phyloP scores from a whole-genome alignment of 2,888 invertebrate species.

The Hirtodrosophila histrioides region DNA sequence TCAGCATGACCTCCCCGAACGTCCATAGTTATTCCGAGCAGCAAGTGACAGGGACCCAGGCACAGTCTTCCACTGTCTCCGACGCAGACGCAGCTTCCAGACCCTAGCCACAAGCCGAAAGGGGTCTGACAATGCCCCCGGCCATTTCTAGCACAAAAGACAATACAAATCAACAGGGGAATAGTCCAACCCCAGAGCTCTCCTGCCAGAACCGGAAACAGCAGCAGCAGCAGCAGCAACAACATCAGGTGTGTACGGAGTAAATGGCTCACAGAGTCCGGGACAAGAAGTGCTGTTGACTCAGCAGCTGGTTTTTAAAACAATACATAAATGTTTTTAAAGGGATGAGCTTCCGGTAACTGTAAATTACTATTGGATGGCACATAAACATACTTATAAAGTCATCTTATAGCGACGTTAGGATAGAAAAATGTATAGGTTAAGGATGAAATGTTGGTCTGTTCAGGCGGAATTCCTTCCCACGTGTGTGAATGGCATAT shows the following conservation, averaged over 20 bases:
- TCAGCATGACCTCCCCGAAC: conserved; percentile 29
- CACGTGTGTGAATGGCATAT: neutral
- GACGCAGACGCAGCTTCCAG: conserved; percentile 21
- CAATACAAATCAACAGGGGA: conserved; percentile 60
- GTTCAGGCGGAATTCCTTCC: neutral
- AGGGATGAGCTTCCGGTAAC: conserved; percentile 73
- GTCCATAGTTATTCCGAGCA: conserved; percentile 29
- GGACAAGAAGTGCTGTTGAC: neutral
- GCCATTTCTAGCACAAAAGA: conserved; percentile 44
- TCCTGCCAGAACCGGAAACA: conserved; percentile 3
- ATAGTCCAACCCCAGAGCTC: conserved; percentile 17
- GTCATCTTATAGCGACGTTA: conserved; percentile 22
- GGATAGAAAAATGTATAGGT: conserved; percentile 26
- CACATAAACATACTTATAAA: conserved; percentile 14
- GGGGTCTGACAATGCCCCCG: conserved; percentile 12
- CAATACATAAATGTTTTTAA: conserved; percentile 17
- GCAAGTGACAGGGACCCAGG: conserved; percentile 14
- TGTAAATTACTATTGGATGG: conserved; percentile 62
- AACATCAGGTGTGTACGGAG: conserved; percentile 40
- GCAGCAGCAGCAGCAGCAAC: conserved; percentile 3
- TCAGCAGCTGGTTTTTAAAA: conserved; percentile 44
- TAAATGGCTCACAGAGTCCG: conserved; percentile 13
- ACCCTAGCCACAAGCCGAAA: conserved; percentile 54
- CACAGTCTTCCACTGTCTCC: conserved; percentile 14
- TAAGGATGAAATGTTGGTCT: conserved; percentile 28